Base-by-base conservation (phyloP, 2,797 vertebrate species). In the Phataginus tetradactyla region DNA sequence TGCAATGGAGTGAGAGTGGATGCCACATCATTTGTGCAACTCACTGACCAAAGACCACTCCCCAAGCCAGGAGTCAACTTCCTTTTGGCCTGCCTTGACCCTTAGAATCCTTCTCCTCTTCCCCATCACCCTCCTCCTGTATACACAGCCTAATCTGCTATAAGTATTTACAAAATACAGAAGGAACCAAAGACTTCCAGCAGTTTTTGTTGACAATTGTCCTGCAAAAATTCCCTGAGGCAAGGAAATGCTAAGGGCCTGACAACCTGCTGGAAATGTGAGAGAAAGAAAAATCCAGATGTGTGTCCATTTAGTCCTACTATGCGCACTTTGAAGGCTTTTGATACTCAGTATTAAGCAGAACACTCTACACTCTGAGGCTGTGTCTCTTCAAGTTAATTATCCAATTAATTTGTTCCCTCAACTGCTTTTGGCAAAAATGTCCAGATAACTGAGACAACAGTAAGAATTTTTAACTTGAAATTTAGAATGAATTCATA, bases 401-500 rank as follows among this genome's bases (percentile, higher is more conserved):
- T 59, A 29, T 45, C 61, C 25, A 17, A 63, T 64, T 27, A 57
- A 87, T 57, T 61, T 34, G n/a, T 4, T 69, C 8, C n/a, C n/a
- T 34, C 51, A 18, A 39, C 25, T 39, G 37, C n/a, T 78, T 45
- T 61, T 39, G 34, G 13, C 49, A 69, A 92, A 95, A 90, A 10
- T 21, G 37, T 45, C n/a, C 71, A 86, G 64, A 74, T 61, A 69
- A 64, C 20, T 14, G 66, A 89, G 51, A 23, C 12, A 45, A 63
- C 12, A 37, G 21, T 25, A 14, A 21, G 27, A 72, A 77, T 34
- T 37, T 90, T 84, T 75, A 91, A 55, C 42, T 42, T 83, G 39
- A 93, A 91, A 84, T 83, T 89, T 84, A 79, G 13, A 95, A 64
- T 11, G 4, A 11, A 37, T 90, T 71, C 7, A 27, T 39, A 66